Conservation (phyloP, 2,888 invertebrate species). For the Drosophila mercatorum region DNA sequence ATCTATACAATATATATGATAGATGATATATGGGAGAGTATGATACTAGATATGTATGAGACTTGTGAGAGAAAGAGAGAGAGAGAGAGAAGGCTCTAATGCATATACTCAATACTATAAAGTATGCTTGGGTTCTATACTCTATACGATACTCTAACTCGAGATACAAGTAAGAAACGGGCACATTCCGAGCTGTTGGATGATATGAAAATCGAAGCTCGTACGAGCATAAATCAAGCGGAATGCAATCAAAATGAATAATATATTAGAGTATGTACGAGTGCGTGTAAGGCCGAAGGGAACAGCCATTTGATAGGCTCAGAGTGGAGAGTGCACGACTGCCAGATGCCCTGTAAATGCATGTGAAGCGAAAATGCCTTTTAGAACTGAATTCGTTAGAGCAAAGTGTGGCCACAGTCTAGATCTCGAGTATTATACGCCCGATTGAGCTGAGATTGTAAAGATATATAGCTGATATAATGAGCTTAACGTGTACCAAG, state of each 20-base stretch:
- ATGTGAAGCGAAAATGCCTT: neutral
- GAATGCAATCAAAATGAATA: conserved; percentile 42
- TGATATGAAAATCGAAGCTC: conserved; percentile 8
- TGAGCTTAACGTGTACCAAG: too few species aligned
- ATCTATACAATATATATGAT: too few species aligned
- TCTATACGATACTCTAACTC: too few species aligned
- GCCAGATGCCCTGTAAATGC: neutral
- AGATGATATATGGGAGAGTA: too few species aligned
- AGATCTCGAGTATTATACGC: too few species aligned
- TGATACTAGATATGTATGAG: too few species aligned
- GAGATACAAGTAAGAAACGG: conserved; percentile 1
- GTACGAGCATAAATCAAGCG: conserved; percentile 45
- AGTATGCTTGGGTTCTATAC: neutral
- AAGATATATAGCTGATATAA: neutral
- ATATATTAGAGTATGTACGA: conserved; percentile 42
- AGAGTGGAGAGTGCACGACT: neutral
- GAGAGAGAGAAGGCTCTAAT: neutral
- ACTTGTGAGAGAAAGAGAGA: too few species aligned
- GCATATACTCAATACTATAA: neutral
- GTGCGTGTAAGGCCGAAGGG: conserved; percentile 6
- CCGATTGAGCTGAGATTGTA: neutral
- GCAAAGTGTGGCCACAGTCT: too few species aligned
- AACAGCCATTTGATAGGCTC: neutral
- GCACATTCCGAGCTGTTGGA: conserved; percentile 6
- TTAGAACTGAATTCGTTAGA: too few species aligned